Base-by-base conservation (phyloP, 1,140 invertebrate species). In the Lordiphosa collinella region DNA sequence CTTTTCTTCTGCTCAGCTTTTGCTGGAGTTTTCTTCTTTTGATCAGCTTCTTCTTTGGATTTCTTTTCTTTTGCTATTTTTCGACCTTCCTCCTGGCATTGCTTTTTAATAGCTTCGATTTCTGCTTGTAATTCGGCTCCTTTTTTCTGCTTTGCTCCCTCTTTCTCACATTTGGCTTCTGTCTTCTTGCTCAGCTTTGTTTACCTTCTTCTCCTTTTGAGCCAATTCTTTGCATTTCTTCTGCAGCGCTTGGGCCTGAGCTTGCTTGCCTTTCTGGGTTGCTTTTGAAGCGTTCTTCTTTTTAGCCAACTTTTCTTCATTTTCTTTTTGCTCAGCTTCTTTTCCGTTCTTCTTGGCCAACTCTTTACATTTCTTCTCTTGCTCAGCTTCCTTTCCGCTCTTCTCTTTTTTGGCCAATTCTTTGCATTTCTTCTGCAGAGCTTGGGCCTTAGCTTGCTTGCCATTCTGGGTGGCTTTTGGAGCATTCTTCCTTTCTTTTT, bases 321-420 rank as follows among this genome's bases (percentile, higher is more conserved):
- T 37, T 8, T 31, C 38, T 16, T 43, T 35, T 8, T 57, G n/a
- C n/a, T n/a, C n/a, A n/a, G n/a, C 18, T 8, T 25, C 11, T 22
- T 56, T 40, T 8, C 38, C 32, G 25, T 57, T 43, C 1, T 13
- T 12, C n/a, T 29, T 37, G 10, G 11, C 22, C 18, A 3, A 4
- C 22, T 35, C 41, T 9, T 41, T 14, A 11, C n/a, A 2, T 9
- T 53, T 35, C 29, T 40, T 58, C 3, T 25, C 13, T 4, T 25
- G 37, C 25, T 18, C 11, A n/a, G 18, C 56, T n/a, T 52, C 22
- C 12, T 56, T 13, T n/a, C 7, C 12, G 25, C 38, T 14, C 14
- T 40, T 29, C 12, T 29, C 11, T 25, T 5, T 0, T 4, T 14
- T 11, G 1, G 6, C 11, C 18, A 22, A 22, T 4, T 36, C 11